A percentile compares a stretch with the other conserved stretches of the same genome.
phyloP scores from a whole-genome alignment of 2,797 vertebrate species.

The Odontamblyopus lacepedii region DNA sequence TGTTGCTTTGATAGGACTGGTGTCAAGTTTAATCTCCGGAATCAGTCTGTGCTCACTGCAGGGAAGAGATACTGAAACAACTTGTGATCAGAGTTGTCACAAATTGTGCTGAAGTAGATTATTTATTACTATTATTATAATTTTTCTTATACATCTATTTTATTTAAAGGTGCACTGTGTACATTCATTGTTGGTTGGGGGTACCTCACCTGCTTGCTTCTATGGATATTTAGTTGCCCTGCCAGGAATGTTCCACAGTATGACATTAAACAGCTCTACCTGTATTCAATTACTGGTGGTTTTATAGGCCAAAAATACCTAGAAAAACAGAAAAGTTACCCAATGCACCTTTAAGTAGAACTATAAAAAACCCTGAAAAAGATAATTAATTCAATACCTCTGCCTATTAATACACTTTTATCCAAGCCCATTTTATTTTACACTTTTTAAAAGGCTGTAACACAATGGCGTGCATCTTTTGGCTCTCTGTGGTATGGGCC shows the following conservation, averaged over 20 bases:
- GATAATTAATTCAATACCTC: neutral
- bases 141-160: too few species aligned
- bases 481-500: conserved; percentile 3
- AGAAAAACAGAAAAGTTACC: too few species aligned
- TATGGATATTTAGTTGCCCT: too few species aligned
- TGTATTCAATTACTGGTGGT: too few species aligned
- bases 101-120: neutral
- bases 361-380: neutral
- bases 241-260: too few species aligned
- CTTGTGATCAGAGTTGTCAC: neutral
- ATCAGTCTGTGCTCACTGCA: conserved; percentile 45
- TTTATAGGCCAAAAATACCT: too few species aligned
- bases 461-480: conserved; percentile 6
- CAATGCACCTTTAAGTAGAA: neutral
- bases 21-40: conserved; percentile 44
- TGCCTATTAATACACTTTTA: neutral
- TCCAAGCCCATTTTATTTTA: neutral
- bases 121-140: neutral
- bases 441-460: neutral
- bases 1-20: conserved; percentile 40
- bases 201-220: too few species aligned
- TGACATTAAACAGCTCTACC: too few species aligned
- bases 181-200: too few species aligned
- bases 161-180: too few species aligned
- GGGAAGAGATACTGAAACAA: conserved; percentile 11